Evolutionary conservation across 2,797 vertebrate species (phyloP).

Genomic region (Novumbra hubbsi): DNA sequence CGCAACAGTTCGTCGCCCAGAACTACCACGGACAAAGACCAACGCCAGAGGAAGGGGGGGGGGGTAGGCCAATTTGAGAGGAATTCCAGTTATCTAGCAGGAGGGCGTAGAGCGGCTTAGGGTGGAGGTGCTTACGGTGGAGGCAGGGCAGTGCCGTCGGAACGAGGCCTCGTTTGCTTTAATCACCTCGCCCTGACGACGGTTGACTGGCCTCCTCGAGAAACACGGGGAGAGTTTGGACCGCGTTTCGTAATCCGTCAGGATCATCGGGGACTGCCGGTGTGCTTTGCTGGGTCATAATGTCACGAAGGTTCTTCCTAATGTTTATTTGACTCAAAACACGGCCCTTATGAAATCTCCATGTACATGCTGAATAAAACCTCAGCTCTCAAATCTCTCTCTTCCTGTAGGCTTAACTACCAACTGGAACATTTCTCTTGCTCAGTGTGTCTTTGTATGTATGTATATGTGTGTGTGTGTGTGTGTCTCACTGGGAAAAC

Average conservation of each 20-base stretch:
- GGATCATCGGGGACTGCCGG: too few species aligned
- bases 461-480: neutral
- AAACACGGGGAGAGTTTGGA: constrained; percentile 17
- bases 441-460: neutral
- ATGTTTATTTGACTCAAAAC: neutral
- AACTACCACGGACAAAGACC: constrained; percentile 44
- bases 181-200: constrained; percentile 49
- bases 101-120: constrained; percentile 55
- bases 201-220: constrained; percentile 11
- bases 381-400: constrained; percentile 7
- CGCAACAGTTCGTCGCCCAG: constrained; percentile 34
- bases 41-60: constrained; percentile 25
- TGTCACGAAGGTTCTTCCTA: neutral
- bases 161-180: constrained; percentile 52
- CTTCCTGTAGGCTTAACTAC: constrained; percentile 28
- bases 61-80: constrained; percentile 46
- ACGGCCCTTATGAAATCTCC: neutral
- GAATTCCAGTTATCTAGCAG: constrained; percentile 63
- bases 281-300: neutral
- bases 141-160: constrained; percentile 40
- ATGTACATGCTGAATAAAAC: neutral
- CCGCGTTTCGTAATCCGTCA: neutral
- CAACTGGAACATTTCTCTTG: constrained; percentile 10
- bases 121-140: constrained; percentile 31
- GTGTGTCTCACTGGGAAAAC: constrained; percentile 29